These are phyloP conservation scores for Calosoma granatense DNA, from an alignment of 1,140 invertebrate species.

Conservation along the genomic window DNA sequence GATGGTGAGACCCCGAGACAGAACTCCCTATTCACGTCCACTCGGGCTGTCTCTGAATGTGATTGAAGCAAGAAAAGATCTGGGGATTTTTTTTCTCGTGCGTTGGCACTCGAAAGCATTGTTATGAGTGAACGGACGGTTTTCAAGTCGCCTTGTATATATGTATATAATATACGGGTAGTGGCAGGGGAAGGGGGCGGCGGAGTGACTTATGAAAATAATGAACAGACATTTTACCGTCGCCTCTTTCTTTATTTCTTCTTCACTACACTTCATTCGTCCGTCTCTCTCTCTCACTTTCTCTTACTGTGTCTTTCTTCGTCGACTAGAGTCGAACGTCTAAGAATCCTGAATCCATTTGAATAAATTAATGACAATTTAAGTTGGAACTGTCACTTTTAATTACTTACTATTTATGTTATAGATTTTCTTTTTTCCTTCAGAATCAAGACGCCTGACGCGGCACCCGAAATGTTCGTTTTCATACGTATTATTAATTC, in stretches of 20 bases:
- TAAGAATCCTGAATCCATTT: constrained; percentile 6
- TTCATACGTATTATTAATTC: not conserved
- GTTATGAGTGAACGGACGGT: not conserved
- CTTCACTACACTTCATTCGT: too few species aligned
- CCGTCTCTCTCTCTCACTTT: not conserved
- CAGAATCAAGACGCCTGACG: not conserved
- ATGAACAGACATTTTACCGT: too few species aligned
- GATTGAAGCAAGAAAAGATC: constrained; percentile 7
- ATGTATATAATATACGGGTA: constrained; percentile 4
- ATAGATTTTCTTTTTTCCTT: constrained; percentile 7
- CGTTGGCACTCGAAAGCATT: constrained; percentile 1
- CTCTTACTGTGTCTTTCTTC: not conserved
- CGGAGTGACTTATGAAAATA: constrained; percentile 1
- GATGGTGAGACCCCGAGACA: too few species aligned
- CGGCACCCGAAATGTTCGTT: not conserved
- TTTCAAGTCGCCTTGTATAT: constrained; percentile 4
- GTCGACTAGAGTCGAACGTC: not conserved
- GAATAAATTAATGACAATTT: constrained; percentile 8
- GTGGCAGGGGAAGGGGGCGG: not conserved
- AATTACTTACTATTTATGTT: constrained; percentile 8
- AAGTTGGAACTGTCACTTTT: constrained; percentile 3
- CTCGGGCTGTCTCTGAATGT: not conserved
- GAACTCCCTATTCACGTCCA: not conserved
- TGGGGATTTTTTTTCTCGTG: not conserved
- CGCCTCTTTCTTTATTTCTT: too few species aligned